Percentiles rank a stretch among this genome's conserved stretches.
Evolutionary conservation across 2,888 invertebrate genomes (phyloP).

Genomic region (Gastracanthus pulcherrimus): DNA sequence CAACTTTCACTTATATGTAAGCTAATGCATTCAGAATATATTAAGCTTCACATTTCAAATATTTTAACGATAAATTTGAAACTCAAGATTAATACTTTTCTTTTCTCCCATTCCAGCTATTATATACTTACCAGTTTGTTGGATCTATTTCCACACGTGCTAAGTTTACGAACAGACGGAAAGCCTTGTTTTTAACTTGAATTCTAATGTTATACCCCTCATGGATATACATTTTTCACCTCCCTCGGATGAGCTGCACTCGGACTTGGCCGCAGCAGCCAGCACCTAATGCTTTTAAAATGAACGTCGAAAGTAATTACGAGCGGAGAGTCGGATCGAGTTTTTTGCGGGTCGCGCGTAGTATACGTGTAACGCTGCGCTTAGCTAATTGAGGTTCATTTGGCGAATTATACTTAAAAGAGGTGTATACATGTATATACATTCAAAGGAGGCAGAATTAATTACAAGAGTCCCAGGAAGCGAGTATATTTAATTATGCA

Average conservation of each 20-base stretch:
- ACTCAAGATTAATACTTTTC: too few species aligned
- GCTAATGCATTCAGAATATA: not conserved
- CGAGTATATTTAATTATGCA: conserved; percentile 42
- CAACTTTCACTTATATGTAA: conserved; percentile 14
- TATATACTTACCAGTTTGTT: too few species aligned
- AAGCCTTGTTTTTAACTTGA: too few species aligned
- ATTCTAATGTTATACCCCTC: too few species aligned
- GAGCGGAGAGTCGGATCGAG: not conserved
- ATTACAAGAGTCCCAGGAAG: conserved; percentile 37
- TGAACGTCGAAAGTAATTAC: not conserved
- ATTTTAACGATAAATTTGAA: not conserved
- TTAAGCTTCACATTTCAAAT: not conserved
- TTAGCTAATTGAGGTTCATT: conserved; percentile 47
- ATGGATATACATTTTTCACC: too few species aligned
- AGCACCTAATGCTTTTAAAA: not conserved
- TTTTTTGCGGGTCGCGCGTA: too few species aligned
- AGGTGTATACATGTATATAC: not conserved
- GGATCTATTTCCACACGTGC: too few species aligned
- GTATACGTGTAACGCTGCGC: not conserved
- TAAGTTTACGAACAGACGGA: too few species aligned
- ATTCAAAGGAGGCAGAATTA: conserved; percentile 40
- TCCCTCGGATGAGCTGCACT: too few species aligned
- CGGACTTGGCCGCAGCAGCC: too few species aligned
- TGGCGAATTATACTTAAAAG: conserved; percentile 41
- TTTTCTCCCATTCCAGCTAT: too few species aligned